Evolutionary conservation across 2,888 invertebrate species (phyloP), one percentile per base, ranked within the genome.

Genomic region (Neoitamus cyanurus): DNA sequence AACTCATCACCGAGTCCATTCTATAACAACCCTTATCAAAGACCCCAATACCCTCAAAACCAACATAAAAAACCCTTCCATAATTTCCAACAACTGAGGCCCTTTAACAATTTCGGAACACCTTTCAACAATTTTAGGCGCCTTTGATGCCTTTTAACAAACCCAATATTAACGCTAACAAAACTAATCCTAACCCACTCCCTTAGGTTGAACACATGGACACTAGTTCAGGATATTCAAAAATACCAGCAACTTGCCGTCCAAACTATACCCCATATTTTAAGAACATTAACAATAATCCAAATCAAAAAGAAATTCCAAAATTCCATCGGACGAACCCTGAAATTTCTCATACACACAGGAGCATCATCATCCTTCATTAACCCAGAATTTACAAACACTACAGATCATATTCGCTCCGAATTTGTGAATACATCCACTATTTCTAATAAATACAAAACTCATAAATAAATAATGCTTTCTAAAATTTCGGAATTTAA

Each of bases 401-500:
- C 48, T 3, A 4, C n/a, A 2, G 42, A 83, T 15, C 11, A 58
- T 9, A 31, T n/a, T 13, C 30, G 37, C 15, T 58, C 58, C 6
- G 48, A 83, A 1, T 83, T 83, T 13, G 68, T 42, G 1, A 20
- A 46, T 3, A 83, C 75, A 31, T 42, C 25, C 5, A 77, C 83
- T 3, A 68, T 85, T 20, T 11, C 48, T 1, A 84, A 75, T 30
- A 28, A 70, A 72, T 36, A 84, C 15, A 46, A 30, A 30, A 9
- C 75, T 20, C 25, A 83, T n/a, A 73, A 85, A 58, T 28, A 58
- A 83, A 42, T 84, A n/a, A 72, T 30, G 2, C 37, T 83, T 15
- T 83, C 82, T 7, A 84, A 82, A 48, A 82, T 84, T 36, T 2
- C 11, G 3, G 83, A 84, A 34, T 80, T 84, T 48, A 84, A 73